These are phyloP conservation scores for Catharus ustulatus DNA, from an alignment of 2,797 vertebrate genomes.

Conservation along the genomic window DNA sequence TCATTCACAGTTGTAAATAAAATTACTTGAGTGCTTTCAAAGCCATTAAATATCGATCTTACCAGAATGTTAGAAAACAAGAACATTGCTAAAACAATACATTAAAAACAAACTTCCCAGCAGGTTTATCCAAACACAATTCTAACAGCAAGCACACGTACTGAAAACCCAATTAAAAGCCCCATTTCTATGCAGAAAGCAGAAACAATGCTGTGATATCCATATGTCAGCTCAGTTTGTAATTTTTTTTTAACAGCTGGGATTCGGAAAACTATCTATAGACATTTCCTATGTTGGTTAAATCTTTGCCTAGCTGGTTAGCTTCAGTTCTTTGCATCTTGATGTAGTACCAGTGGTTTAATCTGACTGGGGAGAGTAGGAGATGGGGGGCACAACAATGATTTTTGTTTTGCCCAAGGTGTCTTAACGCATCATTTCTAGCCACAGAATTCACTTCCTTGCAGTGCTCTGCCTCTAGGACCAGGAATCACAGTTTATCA, in stretches of 20 bases:
- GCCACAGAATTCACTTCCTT: not conserved
- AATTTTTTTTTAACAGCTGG: not conserved
- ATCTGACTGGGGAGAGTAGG: not conserved
- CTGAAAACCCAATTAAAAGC: slow-evolving; percentile 20
- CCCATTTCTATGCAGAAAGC: not conserved
- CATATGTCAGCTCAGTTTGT: not conserved
- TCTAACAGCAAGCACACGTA: not conserved
- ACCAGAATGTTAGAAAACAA: slow-evolving; percentile 16
- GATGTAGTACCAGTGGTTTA: not conserved
- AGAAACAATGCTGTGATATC: not conserved
- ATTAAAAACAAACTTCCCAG: slow-evolving; percentile 26
- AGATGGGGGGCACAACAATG: not conserved
- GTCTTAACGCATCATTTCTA: not conserved
- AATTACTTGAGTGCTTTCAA: slow-evolving; percentile 10
- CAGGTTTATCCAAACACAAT: slow-evolving; percentile 26
- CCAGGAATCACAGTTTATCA: not conserved
- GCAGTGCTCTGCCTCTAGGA: not conserved
- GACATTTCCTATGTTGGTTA: not conserved
- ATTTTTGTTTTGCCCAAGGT: not conserved
- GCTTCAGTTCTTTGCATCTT: not conserved
- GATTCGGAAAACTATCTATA: not conserved
- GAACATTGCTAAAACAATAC: not conserved
- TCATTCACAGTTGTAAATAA: slow-evolving; percentile 18
- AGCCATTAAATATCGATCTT: not conserved
- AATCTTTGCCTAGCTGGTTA: not conserved